Evolutionary conservation across 2,888 invertebrate genomes (phyloP), one percentile per base, ranked within the genome.

Genomic region (Parochlus steinenii): DNA sequence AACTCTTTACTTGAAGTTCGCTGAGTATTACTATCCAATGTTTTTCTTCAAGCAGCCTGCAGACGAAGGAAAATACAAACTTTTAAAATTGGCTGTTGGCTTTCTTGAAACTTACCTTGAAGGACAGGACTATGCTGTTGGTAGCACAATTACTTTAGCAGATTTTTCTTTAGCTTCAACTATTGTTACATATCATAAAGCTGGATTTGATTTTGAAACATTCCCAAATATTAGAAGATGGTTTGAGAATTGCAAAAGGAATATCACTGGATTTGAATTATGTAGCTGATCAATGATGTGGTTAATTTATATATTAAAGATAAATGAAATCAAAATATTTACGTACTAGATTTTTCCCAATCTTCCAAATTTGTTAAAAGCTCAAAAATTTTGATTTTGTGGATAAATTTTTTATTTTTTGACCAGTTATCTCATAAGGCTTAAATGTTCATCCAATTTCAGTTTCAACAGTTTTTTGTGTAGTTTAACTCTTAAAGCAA

Each of bases 101-200:
- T 67, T 71, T 39, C 55, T 80, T 23, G 71, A 80, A 44, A 63
- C 55, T 12, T 72, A 74, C 57, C 60, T 81, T 10, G 69, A 69
- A 22, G 68, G 68, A 0, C 64, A 71, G 46, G 64, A 67, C 40
- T 82, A 65, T 56, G 67, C 59, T 16, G 77, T 77, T 10, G 81
- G 79, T 1, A 61, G 69, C 38, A 22, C 14, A 30, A 56, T 79
- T 35, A 80, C 81, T 8, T 51, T 82, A 11, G 82, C 82, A 2
- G 82, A 82, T 53, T 58, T 78, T 20, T 56, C 68, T 23, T 49
- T 80, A 17, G 60, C 69, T 14, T 65, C 74, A 8, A 63, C 68
- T 6, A 63, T 79, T 8, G 68, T 76, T 31, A 74, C 72, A 43
- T 62, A 65, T 41, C 75, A 74, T 47, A 72, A 71, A 25, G 51